Evolutionary conservation across 2,888 invertebrate species (phyloP).

Genomic region (Aporophyla nigra): DNA sequence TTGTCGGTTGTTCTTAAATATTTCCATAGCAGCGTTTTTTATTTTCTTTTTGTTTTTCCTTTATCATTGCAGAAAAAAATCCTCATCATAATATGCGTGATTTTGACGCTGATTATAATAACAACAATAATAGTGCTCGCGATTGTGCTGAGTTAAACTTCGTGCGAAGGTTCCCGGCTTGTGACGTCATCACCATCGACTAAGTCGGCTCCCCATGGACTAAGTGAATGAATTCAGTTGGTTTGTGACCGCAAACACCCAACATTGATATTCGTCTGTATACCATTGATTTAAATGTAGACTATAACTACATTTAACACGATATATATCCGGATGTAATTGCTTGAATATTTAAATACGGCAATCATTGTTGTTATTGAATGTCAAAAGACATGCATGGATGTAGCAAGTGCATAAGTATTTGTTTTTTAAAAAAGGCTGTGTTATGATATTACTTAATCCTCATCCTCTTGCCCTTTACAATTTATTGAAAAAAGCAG

Average conservation of each 20-base stretch:
- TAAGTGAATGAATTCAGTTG: constrained; percentile 68
- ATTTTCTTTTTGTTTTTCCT: constrained; percentile 89
- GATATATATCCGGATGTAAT: constrained; percentile 61
- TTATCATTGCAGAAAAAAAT: constrained; percentile 96
- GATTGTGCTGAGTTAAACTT: constrained; percentile 78
- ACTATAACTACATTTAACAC: constrained; percentile 48
- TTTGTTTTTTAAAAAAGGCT: constrained; percentile 62
- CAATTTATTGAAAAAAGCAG: not conserved
- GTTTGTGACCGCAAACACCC: constrained; percentile 68
- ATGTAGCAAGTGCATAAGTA: constrained; percentile 57
- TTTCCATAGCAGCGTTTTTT: constrained; percentile 77
- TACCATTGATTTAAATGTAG: constrained; percentile 63
- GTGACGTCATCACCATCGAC: constrained; percentile 69
- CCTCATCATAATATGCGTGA: constrained; percentile 96
- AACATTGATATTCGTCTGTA: constrained; percentile 73
- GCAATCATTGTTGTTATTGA: constrained; percentile 51
- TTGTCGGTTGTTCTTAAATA: constrained; percentile 52
- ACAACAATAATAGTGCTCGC: constrained; percentile 92
- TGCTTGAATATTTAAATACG: constrained; percentile 56
- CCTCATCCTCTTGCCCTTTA: not conserved
- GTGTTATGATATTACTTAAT: constrained; percentile 61
- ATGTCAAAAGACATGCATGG: constrained; percentile 58
- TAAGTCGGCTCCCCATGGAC: constrained; percentile 57
- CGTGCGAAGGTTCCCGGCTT: constrained; percentile 67
- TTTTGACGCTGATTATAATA: constrained; percentile 94